Evolutionary conservation across 2,113 vertebrate species (phyloP).

Genomic region (Triplophysa siluroides): DNA sequence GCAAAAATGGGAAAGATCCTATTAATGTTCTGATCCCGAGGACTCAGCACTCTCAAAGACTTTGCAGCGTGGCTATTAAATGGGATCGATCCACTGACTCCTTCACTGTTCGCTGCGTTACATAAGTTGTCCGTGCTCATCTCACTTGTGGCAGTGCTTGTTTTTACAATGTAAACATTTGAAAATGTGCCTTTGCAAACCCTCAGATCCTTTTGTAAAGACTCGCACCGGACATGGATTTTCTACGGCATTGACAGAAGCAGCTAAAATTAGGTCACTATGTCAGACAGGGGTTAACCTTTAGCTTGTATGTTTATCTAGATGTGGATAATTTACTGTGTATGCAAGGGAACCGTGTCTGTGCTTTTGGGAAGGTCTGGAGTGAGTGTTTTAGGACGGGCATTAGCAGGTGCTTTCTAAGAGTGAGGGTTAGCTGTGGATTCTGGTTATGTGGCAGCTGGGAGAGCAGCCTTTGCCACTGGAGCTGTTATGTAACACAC

Average conservation of each 20-base stretch:
- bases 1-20: background rate
- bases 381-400: constrained; percentile 42
- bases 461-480: constrained; percentile 57
- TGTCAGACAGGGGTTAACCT: constrained; percentile 8
- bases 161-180: constrained; percentile 25
- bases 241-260: background rate
- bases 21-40: background rate
- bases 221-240: background rate
- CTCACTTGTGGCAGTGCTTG: constrained; percentile 4
- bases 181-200: background rate
- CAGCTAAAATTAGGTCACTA: constrained; percentile 9
- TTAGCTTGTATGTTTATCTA: background rate
- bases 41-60: constrained; percentile 16
- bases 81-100: constrained; percentile 14
- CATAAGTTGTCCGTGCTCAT: constrained; percentile 43
- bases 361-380: constrained; percentile 46
- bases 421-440: constrained; percentile 18
- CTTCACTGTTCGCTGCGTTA: constrained; percentile 31
- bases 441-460: constrained; percentile 47
- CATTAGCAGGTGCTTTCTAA: constrained; percentile 31
- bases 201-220: background rate
- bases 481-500: constrained; percentile 62
- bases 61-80: constrained; percentile 2
- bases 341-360: constrained; percentile 40
- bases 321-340: background rate